These are phyloP conservation scores for Deroplatys truncata DNA, from an alignment of 2,888 invertebrate species.

Conservation along the genomic window DNA sequence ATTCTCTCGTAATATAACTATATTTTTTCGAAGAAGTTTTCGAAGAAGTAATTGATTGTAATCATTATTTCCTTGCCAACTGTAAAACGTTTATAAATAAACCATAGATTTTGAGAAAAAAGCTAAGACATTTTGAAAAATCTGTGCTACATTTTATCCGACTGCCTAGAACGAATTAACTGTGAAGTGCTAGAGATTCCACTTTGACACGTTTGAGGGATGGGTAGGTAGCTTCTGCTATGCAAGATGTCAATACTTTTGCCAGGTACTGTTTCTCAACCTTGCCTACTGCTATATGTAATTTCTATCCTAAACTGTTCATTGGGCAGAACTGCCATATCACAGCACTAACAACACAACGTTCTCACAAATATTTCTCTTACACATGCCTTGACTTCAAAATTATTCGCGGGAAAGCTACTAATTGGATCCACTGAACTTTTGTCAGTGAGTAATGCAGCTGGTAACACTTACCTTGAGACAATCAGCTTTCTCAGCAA, in stretches of 20 bases:
- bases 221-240: not conserved
- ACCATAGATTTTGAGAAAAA: too few species aligned
- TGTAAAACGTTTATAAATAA: too few species aligned
- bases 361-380: not conserved
- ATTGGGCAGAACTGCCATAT: not conserved
- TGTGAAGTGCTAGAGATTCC: not conserved
- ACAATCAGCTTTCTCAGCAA: too few species aligned
- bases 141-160: too few species aligned
- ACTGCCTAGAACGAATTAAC: not conserved
- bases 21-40: too few species aligned
- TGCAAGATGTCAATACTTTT: not conserved
- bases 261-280: not conserved
- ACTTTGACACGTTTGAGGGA: not conserved
- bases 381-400: not conserved
- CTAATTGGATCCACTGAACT: not conserved
- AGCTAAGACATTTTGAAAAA: too few species aligned
- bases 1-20: too few species aligned
- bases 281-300: not conserved
- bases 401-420: not conserved
- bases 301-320: not conserved
- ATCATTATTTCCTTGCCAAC: too few species aligned
- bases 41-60: too few species aligned
- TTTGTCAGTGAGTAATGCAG: not conserved
- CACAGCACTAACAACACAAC: not conserved
- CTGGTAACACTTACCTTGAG: too few species aligned